Evolutionary conservation across 2,797 vertebrate species (phyloP), one percentile per base, ranked within the genome.

Genomic region (Molossus molossus): DNA sequence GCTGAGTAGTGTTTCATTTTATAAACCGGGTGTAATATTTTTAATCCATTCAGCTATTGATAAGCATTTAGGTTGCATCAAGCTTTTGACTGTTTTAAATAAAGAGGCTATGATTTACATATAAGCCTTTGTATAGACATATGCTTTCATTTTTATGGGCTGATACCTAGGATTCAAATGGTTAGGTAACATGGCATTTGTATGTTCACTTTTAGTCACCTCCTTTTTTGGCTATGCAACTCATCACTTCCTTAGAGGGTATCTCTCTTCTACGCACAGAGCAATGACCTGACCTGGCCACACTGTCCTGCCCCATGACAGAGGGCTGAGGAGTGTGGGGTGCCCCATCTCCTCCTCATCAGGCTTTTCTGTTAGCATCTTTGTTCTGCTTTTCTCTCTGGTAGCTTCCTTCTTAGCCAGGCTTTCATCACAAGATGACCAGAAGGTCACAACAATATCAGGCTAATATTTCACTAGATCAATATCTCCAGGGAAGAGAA

Each of bases 1-100:
- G 37, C 23, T 72, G 4, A 86, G 8, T 67, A 83, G 29, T 70
- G 58, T 90, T 90, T 25, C 9, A 87, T 67, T 87, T 90, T 83
- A 88, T 79, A 75, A 64, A 86, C 23, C 64, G 18, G 53, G 7
- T 55, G 25, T 81, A 93, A 18, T 60, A 69, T 60, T 81, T 84
- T 76, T 94, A 96, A 50, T 87, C 12, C 9, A 67, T 55, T 94
- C n/a, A 62, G 69, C 40, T 93, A 64, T 62, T 82, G 25, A 64
- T 81, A 80, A 82, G 64, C 6, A 84, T 85, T 86, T 64, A 15
- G 21, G 3, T n/a, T 77, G 13, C 48, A 87, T 89, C 14, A 5
- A 60, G 3, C 27, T 77, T 96, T 21, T 0, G n/a, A 8, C 9
- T 90, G 2, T 80, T 69, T 77, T 15, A 67, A 77, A 37, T 27